Base-by-base conservation (phyloP, 2,797 vertebrate genomes). In the Ptychadena robeensis region DNA sequence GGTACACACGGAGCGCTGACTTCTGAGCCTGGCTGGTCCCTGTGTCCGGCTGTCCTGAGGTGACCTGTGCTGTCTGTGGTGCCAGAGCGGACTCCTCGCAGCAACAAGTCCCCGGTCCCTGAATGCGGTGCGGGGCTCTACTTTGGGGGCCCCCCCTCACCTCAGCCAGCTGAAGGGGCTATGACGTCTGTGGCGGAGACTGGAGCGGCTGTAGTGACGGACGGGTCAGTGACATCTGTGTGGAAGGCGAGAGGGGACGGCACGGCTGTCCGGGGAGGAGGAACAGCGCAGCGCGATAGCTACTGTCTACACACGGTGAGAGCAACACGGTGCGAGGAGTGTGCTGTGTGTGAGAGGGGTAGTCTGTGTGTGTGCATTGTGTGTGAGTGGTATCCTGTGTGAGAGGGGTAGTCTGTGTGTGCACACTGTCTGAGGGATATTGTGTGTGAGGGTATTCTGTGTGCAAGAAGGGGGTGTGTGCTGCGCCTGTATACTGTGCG, bases 141-240 rank as follows among this genome's bases (percentile, higher is more conserved):
- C 10, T 4, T 30, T 27, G 79, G 79, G 80, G 71, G 28, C 59
- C 31, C 59, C 64, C 79, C 61, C 80, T 59, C 32, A 4, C 2
- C 70, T 2, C 63, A 35, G 63, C 27, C 38, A 31, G 59, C 22
- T 61, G 80, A 27, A 28, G 40, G 66, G 80, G 72, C 73, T 82
- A 82, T 82, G 80, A 78, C 63, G 57, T 74, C 80, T 59, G 64
- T 64, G 37, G 27, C 64, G 59, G 80, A 69, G 65, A 25, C 73
- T 68, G 73, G 65, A 70, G 65, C 72, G 73, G 80, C 22, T 22
- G 59, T 61, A 71, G n/a, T n/a, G 38, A 40, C 7, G 38, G 72
- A 69, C 72, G 30, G 71, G 69, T 73, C 59, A 73, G 79, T 53
- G 59, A 73, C 31, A 22, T 53, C 70, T 7, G 80, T 32, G 44